Evolutionary conservation across 2,888 invertebrate species (phyloP).

Genomic region (Idaea aversata): DNA sequence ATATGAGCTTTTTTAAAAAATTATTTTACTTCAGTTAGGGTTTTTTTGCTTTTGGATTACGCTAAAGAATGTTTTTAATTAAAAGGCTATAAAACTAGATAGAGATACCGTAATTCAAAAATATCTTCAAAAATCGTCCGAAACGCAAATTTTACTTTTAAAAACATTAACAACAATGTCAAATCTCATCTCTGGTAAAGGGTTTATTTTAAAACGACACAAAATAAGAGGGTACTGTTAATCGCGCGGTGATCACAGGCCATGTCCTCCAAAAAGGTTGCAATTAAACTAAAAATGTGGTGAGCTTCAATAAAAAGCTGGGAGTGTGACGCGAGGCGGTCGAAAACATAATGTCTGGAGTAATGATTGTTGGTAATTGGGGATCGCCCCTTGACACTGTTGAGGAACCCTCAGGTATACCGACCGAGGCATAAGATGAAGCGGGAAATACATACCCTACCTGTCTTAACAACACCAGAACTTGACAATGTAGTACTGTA

Average conservation of each 20-base stretch:
- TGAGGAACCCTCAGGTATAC: slow-evolving; percentile 52
- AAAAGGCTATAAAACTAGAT: background rate
- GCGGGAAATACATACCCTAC: slow-evolving; percentile 16
- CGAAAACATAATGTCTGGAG: slow-evolving; percentile 72
- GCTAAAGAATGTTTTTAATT: background rate
- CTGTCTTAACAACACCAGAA: too few relatives aligned
- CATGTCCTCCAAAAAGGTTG: slow-evolving; percentile 42
- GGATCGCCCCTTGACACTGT: slow-evolving; percentile 70
- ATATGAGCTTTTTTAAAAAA: too few relatives aligned
- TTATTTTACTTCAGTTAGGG: too few relatives aligned
- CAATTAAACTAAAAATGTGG: slow-evolving; percentile 76
- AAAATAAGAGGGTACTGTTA: slow-evolving; percentile 34
- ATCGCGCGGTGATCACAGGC: slow-evolving; percentile 47
- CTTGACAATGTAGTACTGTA: background rate
- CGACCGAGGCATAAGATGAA: slow-evolving; percentile 30
- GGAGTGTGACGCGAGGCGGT: slow-evolving; percentile 60
- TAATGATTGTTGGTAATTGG: slow-evolving; percentile 78
- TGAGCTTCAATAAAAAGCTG: slow-evolving; percentile 70
- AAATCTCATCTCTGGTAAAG: slow-evolving; percentile 11
- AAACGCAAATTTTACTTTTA: slow-evolving; percentile 12
- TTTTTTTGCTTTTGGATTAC: too few relatives aligned
- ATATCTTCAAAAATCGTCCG: background rate
- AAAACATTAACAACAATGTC: slow-evolving; percentile 20
- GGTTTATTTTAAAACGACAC: slow-evolving; percentile 37
- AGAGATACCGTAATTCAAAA: background rate